Evolutionary conservation across 2,113 vertebrate genomes (phyloP).

Genomic region (Octodon degus): DNA sequence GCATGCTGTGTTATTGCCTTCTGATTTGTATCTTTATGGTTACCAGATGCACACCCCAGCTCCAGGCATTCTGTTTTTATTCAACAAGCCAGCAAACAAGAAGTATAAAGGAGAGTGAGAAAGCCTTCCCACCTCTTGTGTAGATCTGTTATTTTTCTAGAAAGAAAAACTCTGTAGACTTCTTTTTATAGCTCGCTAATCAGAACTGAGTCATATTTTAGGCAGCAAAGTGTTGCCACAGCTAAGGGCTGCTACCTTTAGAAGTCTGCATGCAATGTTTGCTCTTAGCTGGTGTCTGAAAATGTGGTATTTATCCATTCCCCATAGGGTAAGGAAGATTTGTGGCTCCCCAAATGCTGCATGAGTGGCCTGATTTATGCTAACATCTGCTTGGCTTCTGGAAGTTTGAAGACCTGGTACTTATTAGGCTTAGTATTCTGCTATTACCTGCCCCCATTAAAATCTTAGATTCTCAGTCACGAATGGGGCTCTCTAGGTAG

Average conservation of each 20-base stretch:
- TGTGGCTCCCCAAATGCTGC: neutral
- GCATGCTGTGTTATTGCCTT: neutral
- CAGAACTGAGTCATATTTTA: neutral
- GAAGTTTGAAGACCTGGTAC: neutral
- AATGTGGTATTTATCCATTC: neutral
- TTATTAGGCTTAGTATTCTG: neutral
- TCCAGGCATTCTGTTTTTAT: neutral
- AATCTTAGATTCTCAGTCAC: neutral
- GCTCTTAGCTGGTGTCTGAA: neutral
- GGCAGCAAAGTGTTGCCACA: neutral
- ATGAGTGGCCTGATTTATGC: neutral
- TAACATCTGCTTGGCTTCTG: neutral
- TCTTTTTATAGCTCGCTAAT: neutral
- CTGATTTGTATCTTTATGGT: neutral
- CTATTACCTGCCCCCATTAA: neutral
- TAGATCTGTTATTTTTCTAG: conserved; percentile 1
- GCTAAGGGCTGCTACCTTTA: neutral
- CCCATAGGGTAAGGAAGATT: neutral
- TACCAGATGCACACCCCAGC: neutral
- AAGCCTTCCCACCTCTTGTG: neutral
- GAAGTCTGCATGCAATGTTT: neutral
- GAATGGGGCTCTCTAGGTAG: neutral
- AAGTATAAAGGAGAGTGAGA: neutral
- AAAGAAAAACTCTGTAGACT: neutral
- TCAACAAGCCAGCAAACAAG: neutral